Conservation (phyloP, 2,113 vertebrate species). For the Amblyopsis rosae region DNA sequence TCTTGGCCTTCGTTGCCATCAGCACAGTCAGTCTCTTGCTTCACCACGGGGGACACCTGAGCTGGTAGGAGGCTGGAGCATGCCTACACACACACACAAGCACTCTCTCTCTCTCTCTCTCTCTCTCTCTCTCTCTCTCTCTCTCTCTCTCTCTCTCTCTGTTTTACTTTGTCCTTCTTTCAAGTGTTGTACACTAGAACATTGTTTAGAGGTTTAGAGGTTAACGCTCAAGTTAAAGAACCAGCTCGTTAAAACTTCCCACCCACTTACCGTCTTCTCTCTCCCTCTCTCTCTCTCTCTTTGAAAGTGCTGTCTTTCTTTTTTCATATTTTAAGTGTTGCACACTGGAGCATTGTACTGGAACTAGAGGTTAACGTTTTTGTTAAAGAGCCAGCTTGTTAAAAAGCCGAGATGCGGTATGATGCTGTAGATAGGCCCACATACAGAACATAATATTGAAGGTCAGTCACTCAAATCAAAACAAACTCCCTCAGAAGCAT, state of each 20-base stretch:
- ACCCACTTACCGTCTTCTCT: neutral
- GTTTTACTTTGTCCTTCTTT: neutral
- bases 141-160: conserved; percentile 1
- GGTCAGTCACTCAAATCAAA: too few species aligned
- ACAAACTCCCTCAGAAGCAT: too few species aligned
- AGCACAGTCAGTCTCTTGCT: conserved; percentile 81
- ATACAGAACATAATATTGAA: too few species aligned
- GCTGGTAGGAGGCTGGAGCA: conserved; percentile 75
- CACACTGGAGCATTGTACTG: too few species aligned
- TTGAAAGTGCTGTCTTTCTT: too few species aligned
- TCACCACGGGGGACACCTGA: conserved; percentile 80
- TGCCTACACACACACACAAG: conserved; percentile 8
- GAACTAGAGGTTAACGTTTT: too few species aligned
- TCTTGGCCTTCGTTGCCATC: conserved; percentile 77
- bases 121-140: neutral
- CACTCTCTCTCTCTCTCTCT: neutral
- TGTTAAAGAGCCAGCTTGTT: too few species aligned
- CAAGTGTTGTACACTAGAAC: neutral
- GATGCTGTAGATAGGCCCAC: too few species aligned
- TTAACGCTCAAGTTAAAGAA: too few species aligned
- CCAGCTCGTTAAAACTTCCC: neutral
- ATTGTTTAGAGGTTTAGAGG: too few species aligned
- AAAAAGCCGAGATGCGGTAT: too few species aligned
- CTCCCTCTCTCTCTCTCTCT: neutral
- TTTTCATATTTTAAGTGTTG: too few species aligned